Evolutionary conservation across 2,888 invertebrate species (phyloP).

Genomic region (Bugula neritina): DNA sequence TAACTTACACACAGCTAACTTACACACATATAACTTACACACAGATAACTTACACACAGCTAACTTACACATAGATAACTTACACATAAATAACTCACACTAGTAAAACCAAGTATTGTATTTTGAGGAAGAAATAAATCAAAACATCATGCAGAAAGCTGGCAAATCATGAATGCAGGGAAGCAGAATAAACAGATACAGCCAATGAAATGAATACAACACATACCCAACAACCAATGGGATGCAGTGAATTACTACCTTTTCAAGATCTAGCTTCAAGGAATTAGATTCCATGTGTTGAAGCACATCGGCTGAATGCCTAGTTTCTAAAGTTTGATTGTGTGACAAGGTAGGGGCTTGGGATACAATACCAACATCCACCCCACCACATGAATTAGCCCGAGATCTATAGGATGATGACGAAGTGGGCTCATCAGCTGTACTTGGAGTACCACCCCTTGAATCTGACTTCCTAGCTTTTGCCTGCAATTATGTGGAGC

Average conservation of each 20-base stretch:
- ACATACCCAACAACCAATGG: no score
- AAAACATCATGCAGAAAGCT: no score
- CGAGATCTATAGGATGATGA: not conserved
- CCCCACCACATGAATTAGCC: constrained; percentile 14
- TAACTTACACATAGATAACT: no score
- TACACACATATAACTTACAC: no score
- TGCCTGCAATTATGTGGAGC: constrained; percentile 7
- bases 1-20: no score
- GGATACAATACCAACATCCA: not conserved
- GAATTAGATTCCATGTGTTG: constrained; percentile 5
- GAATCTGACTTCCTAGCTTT: constrained; percentile 23
- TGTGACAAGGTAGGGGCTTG: not conserved
- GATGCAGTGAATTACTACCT: constrained; percentile 6
- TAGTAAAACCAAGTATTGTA: no score
- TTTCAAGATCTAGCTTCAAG: constrained; percentile 8
- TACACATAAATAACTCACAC: no score
- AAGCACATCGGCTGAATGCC: not conserved
- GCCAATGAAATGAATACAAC: no score
- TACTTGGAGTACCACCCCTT: constrained; percentile 11
- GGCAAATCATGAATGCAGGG: no score
- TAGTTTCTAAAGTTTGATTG: constrained; percentile 4
- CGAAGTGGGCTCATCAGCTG: not conserved
- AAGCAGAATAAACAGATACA: no score
- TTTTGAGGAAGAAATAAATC: no score
- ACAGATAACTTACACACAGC: no score